Conservation (phyloP, 2,888 invertebrate genomes). For the Pollenia amentaria region DNA sequence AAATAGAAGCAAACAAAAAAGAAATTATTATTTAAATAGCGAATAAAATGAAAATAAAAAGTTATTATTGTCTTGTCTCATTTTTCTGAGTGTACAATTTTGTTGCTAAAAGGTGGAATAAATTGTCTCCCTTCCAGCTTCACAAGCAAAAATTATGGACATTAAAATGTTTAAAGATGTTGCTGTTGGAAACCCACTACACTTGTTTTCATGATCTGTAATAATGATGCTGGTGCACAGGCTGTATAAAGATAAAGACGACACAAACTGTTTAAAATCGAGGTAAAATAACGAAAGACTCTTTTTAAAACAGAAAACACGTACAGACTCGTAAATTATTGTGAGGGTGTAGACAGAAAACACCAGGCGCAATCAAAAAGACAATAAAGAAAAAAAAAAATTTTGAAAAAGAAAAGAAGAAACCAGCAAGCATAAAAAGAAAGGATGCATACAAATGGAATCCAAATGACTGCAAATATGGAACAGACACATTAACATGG, state of each 20-base stretch:
- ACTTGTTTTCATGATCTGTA: constrained; percentile 30
- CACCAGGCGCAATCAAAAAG: constrained; percentile 46
- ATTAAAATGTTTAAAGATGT: constrained; percentile 19
- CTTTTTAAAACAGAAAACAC: constrained; percentile 51
- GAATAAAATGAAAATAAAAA: neutral
- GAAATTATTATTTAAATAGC: constrained; percentile 4
- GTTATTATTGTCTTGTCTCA: too few relatives aligned
- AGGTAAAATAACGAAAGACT: constrained; percentile 41
- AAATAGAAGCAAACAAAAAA: neutral
- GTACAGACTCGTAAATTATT: constrained; percentile 61
- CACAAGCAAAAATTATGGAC: neutral
- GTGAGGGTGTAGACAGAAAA: constrained; percentile 67
- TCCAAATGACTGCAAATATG: constrained; percentile 37
- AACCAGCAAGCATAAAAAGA: constrained; percentile 18
- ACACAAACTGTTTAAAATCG: constrained; percentile 27
- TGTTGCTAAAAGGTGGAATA: constrained; percentile 50
- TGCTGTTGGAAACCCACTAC: constrained; percentile 24
- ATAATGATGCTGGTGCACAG: constrained; percentile 29
- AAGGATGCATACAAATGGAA: constrained; percentile 27
- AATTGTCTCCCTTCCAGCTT: constrained; percentile 54
- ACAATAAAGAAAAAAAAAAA: constrained; percentile 1
- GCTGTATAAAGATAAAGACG: constrained; percentile 1
- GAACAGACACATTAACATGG: constrained; percentile 29
- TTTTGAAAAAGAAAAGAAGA: neutral
- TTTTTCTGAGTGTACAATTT: neutral